phyloP scores from a whole-genome alignment of 2,888 invertebrate genomes.

The Diplolepis rosae region DNA sequence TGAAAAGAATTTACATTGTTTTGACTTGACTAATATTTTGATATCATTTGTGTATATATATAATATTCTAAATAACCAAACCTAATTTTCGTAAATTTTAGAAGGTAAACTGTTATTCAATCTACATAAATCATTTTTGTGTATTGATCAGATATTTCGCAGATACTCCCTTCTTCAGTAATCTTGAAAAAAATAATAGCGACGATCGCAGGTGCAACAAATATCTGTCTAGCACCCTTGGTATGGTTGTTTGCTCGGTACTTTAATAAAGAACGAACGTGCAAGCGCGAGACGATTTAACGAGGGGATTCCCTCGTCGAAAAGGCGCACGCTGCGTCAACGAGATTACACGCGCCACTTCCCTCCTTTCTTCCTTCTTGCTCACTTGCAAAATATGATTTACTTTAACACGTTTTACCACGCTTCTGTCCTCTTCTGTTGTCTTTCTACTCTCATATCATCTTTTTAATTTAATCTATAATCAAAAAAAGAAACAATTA shows the following conservation, averaged over 20 bases:
- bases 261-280: conserved; percentile 65
- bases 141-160: background rate
- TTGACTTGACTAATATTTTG: too few species aligned
- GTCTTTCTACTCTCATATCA: conserved; percentile 2
- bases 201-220: conserved; percentile 43
- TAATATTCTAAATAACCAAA: too few species aligned
- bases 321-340: conserved; percentile 59
- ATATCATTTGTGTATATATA: too few species aligned
- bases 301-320: conserved; percentile 58
- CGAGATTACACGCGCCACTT: conserved; percentile 66
- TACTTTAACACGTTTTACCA: conserved; percentile 15
- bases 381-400: conserved; percentile 30
- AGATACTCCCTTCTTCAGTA: conserved; percentile 27
- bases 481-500: background rate
- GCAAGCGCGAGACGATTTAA: conserved; percentile 60
- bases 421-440: conserved; percentile 9
- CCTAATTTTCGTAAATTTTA: background rate
- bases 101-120: background rate
- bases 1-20: background rate
- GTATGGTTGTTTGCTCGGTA: conserved; percentile 45
- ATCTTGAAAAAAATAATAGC: conserved; percentile 34
- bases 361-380: conserved; percentile 51
- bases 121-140: background rate
- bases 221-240: conserved; percentile 38
- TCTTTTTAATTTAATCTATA: background rate